Evolutionary conservation across 2,113 vertebrate genomes (phyloP).

Genomic region (Ptychochromis oligacanthus): DNA sequence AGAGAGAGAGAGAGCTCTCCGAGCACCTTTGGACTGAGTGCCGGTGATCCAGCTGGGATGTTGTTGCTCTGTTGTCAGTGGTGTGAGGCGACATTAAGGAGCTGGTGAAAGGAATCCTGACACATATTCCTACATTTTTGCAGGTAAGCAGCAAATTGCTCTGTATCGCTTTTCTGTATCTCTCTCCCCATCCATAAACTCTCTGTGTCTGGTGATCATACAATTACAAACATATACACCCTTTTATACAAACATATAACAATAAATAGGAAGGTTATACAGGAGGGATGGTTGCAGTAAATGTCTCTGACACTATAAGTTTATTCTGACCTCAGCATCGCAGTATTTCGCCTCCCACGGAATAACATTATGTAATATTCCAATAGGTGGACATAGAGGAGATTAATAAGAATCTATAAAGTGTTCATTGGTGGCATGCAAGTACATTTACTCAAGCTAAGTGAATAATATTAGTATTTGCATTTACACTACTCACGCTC

Average conservation of each 20-base stretch:
- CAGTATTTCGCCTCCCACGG: conserved; percentile 16
- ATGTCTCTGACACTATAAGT: not conserved
- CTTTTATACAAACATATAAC: not conserved
- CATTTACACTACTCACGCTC: not conserved
- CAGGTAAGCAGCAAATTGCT: conserved; percentile 50
- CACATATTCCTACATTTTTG: conserved; percentile 13
- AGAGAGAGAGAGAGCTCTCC: not conserved
- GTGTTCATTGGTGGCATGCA: not conserved
- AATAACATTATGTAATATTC: conserved; percentile 36
- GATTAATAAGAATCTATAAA: not conserved
- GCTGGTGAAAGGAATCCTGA: conserved; percentile 32
- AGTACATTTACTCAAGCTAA: not conserved
- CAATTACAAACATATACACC: not conserved
- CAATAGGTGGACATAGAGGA: not conserved
- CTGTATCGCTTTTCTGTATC: not conserved
- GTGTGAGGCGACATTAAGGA: conserved; percentile 40
- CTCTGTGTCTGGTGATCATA: not conserved
- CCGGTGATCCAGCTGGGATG: conserved; percentile 25
- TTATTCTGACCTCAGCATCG: not conserved
- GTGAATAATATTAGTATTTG: not conserved
- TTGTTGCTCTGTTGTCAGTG: conserved; percentile 38
- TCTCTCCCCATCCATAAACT: not conserved
- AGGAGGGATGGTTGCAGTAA: not conserved
- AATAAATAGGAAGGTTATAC: not conserved
- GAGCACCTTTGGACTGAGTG: conserved; percentile 25